Evolutionary conservation across 2,888 invertebrate species (phyloP).

Genomic region (Conops quadrifasciatus): DNA sequence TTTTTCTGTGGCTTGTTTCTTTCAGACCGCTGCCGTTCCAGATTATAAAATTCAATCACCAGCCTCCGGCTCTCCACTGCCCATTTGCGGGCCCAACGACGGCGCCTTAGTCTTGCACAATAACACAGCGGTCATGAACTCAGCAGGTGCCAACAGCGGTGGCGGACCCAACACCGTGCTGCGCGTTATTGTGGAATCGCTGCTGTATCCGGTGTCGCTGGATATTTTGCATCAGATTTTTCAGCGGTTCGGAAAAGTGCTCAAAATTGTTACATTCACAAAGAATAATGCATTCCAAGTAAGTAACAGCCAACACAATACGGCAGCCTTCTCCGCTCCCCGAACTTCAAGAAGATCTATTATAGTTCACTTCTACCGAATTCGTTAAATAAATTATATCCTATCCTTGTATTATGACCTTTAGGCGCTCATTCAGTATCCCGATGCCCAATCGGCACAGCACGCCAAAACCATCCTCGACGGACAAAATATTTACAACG

Average conservation of each 20-base stretch:
- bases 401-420: background rate
- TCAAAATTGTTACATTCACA: conserved; percentile 99
- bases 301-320: conserved; percentile 36
- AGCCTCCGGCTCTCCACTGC: conserved; percentile 72
- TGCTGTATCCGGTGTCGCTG: conserved; percentile 97
- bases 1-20: conserved; percentile 49
- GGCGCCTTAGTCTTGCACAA: conserved; percentile 65
- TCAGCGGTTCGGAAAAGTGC: conserved; percentile 97
- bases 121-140: conserved; percentile 62
- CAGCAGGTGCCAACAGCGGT: conserved; percentile 63
- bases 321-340: background rate
- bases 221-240: conserved; percentile 98
- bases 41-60: conserved; percentile 73
- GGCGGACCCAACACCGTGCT: conserved; percentile 96
- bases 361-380: no score
- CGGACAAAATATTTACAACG: conserved; percentile 99
- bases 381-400: background rate
- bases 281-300: conserved; percentile 88
- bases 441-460: conserved; percentile 96
- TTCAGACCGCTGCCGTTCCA: conserved; percentile 86
- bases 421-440: conserved; percentile 97
- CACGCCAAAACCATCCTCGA: conserved; percentile 96
- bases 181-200: conserved; percentile 97
- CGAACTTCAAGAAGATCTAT: background rate
- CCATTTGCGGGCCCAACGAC: conserved; percentile 68